Evolutionary conservation across 1,140 invertebrate genomes (phyloP), one percentile per base, ranked within the genome.

Genomic region (Brachionus plicatilis): DNA sequence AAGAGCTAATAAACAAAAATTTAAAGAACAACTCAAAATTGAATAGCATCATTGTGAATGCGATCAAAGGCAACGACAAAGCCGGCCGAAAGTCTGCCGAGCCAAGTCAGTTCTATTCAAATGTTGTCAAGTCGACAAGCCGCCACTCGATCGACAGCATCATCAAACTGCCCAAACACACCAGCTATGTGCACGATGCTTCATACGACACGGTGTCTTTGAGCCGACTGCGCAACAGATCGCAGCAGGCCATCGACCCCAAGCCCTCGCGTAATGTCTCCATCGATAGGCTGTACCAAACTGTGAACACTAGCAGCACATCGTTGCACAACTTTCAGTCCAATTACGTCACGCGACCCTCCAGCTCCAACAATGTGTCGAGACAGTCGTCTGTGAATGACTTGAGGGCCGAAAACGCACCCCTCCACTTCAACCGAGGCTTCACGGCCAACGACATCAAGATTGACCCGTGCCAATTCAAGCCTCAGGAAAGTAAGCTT

Each of bases 301-400:
- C 33, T 50, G 11, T 76, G 2, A 76, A 76, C 27, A 76, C 27
- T 50, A 17, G 14, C 33, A 72, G 68, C 41, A 45, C 68, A 24
- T 72, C 68, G 33, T 45, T 72, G 17, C 33, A 72, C 33, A 72
- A 20, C 17, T 72, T 72, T 72, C 33, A 72, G n/a, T 17, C 68
- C 11, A 72, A 43, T 43, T 45, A 41, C 12, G 41, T 17, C 17
- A 4, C 17, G 45, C 68, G 68, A 2, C 33, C 29, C 2, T 14
- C 33, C 1, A 72, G 20, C 9, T 47, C 43, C 8, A 75, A 20
- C 6, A 76, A 47, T 50, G 41, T 76, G 11, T 53, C 47, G 3
- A 47, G 72, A 3, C 72, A 76, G n/a, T 76, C 72, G 8, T 76
- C 72, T n/a, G 27, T 50, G 6, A 76, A 76, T 50, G 72, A 76